Percentiles rank a stretch among this genome's conserved stretches.
phyloP scores from a whole-genome alignment of 2,113 vertebrate genomes.

The Neofelis nebulosa region DNA sequence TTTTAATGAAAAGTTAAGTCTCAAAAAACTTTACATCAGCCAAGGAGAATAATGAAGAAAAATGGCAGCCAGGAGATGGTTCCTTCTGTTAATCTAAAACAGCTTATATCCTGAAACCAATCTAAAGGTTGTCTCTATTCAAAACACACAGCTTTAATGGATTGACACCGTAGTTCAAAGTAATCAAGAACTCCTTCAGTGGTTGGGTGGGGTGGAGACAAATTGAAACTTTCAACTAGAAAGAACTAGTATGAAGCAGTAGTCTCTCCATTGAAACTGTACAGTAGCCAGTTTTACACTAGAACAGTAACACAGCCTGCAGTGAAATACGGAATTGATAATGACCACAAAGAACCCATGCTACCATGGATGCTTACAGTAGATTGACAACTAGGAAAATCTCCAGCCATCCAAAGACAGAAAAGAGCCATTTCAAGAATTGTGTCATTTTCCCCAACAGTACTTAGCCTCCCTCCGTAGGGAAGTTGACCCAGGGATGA shows the following conservation, averaged over 20 bases:
- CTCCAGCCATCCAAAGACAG: not conserved
- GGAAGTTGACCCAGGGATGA: not conserved
- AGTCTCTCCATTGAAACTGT: not conserved
- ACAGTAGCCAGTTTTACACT: not conserved
- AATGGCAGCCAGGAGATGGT: not conserved
- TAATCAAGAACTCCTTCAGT: not conserved
- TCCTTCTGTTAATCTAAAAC: not conserved
- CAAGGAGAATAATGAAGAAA: slow-evolving; percentile 17
- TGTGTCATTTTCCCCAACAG: not conserved
- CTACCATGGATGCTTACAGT: not conserved
- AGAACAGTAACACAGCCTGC: not conserved
- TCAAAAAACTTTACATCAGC: slow-evolving; percentile 25
- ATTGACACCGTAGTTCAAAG: not conserved
- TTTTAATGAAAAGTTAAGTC: slow-evolving; percentile 52
- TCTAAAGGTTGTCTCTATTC: slow-evolving; percentile 15
- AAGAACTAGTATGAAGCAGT: not conserved
- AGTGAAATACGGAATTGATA: not conserved
- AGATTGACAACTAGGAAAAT: not conserved
- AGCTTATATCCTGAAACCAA: not conserved
- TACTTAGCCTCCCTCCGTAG: not conserved
- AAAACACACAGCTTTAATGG: not conserved
- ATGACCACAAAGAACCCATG: not conserved
- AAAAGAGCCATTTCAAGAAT: not conserved
- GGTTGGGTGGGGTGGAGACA: not conserved
- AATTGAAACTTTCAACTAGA: not conserved